Evolutionary conservation across 2,113 vertebrate genomes (phyloP), one percentile per base, ranked within the genome.

Genomic region (Podiceps cristatus): DNA sequence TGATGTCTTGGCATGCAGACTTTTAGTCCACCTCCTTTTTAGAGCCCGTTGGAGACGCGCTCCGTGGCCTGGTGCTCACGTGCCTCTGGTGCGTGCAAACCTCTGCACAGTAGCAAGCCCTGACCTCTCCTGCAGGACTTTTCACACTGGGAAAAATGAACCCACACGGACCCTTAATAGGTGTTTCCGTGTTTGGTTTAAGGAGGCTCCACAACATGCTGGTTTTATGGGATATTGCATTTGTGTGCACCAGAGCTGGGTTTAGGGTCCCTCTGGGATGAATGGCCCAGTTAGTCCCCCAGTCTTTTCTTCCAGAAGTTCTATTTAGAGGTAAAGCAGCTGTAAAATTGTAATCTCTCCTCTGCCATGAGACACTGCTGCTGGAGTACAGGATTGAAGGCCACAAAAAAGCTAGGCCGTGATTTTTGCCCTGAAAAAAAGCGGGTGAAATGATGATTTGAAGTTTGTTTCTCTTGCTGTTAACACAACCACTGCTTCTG

Each of bases 151-250:
- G 60, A 64, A 49, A 42, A 92, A 86, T n/a, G 11, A 89, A 89
- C 71, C 80, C 85, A 53, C 5, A 0, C 14, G 76, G 89, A 68
- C 76, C 80, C 76, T 64, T 89, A 74, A 82, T 49, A 74, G 60
- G 60, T 37, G 37, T 86, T 82, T 59, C 45, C 27, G 9, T 77
- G 55, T 94, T 74, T 78, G 59, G 49, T 74, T 88, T 90, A 74
- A 78, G 95, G 72, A 86, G 81, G 66, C 66, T 94, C 66, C 60
- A 86, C 81, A 83, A 50, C 76, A 79, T 33, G 50, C 67, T 92
- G 92, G 52, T 63, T 86, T 83, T 92, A 86, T 45, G 66, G 67
- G 44, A 37, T 55, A 44, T n/a, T 69, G 60, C 66, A 20, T 85
- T 35, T 62, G 53, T 67, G 27, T 37, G 52, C 76, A 13, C 66